Evolutionary conservation across 35 echinoderm and acorn worm species (phyloP).

Genomic region (Amphiura filiformis): DNA sequence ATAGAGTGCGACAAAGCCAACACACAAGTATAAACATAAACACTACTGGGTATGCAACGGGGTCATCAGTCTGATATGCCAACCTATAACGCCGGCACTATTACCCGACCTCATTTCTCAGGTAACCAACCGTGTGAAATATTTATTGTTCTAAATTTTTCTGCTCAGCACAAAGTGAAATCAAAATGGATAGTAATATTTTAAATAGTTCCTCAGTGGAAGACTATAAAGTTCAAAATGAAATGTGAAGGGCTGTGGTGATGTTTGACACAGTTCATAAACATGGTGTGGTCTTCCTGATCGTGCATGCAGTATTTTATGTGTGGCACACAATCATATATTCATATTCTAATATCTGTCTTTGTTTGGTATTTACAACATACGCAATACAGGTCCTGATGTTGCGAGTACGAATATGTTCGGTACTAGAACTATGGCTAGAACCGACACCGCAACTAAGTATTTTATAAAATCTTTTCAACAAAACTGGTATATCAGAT

Average conservation of each 20-base stretch:
- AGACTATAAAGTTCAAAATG: no score
- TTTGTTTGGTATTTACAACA: no score
- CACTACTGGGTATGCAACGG: neutral
- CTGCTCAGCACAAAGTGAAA: neutral
- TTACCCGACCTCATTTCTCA: conserved; percentile 3
- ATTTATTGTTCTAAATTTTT: neutral
- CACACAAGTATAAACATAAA: conserved; percentile 2
- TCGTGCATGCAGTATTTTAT: no score
- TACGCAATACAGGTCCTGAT: no score
- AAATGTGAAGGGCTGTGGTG: no score
- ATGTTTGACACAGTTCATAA: no score
- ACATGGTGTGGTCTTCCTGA: no score
- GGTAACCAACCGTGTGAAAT: conserved; percentile 3
- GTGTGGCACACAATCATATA: no score
- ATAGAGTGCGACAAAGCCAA: neutral
- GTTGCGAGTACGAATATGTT: no score
- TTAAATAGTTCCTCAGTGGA: no score
- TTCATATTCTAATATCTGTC: no score
- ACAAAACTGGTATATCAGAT: neutral
- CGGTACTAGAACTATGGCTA: no score
- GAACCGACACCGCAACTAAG: neutral
- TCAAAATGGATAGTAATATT: neutral
- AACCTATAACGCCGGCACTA: neutral
- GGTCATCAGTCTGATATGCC: neutral
- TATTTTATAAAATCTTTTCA: neutral